Base-by-base conservation (phyloP, 2,113 vertebrate species). In the Callopanchax toddi region DNA sequence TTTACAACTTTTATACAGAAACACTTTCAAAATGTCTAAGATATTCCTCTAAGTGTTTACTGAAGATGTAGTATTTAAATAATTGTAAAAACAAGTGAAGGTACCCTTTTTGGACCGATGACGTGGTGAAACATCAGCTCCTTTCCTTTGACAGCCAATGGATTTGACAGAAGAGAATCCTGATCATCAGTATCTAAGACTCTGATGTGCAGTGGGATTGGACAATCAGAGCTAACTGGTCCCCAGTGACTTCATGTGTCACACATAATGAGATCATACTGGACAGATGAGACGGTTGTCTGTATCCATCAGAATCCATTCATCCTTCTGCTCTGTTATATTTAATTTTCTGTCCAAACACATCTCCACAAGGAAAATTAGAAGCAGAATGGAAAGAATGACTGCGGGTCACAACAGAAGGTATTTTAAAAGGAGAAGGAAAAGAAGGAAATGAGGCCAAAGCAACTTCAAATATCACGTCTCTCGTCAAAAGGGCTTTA, bases 341-440 rank as follows among this genome's bases (percentile, higher is more conserved):
- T 81, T 74, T 83, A 70, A 79, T 80, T 74, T 67, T 78, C 82
- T 61, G 74, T 86, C 74, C 71, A 76, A 85, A 85, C 69, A 79
- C 61, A 36, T 71, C 63, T 76, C 52, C 71, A 62, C 57, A 71
- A 76, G 86, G 79, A 82, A 83, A 81, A 81, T 21, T 63, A 54
- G 45, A 58, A 86, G 70, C 62, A 74, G 71, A 60, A 67, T 58
- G 85, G 86, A 89, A 89, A 87, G 71, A 78, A 58, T 84, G 76
- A 86, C 64, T 50, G n/a, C n/a, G 17, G 45, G 51, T 73, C 67
- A 60, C 67, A 68, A 71, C 61, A 74, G 69, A 84, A 71, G 63
- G 46, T 78, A 78, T 72, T 75, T 79, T 73, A 42, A 79, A 71
- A 80, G 51, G 52, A 50, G 37, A 53, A 50, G 23, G 13, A 67